These are phyloP conservation scores for Neria commutata DNA, from an alignment of 2,888 invertebrate species.

Conservation along the genomic window DNA sequence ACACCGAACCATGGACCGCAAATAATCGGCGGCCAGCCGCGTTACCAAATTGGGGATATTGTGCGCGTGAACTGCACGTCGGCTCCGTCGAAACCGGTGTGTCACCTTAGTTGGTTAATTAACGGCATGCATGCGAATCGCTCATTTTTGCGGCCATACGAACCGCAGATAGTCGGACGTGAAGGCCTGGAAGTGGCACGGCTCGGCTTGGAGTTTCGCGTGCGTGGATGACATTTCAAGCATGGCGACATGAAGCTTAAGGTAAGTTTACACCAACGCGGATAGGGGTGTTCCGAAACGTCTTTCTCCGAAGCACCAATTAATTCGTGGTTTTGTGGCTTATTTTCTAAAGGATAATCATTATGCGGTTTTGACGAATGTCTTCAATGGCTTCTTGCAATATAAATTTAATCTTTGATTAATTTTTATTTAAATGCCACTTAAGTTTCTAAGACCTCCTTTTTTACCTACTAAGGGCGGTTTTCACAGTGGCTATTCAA, in stretches of 20 bases:
- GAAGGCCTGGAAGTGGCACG: constrained; percentile 77
- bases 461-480: too few relatives aligned
- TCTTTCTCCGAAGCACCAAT: background rate
- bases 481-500: too few relatives aligned
- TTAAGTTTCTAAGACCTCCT: background rate
- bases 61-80: constrained; percentile 87
- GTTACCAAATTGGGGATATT: constrained; percentile 82
- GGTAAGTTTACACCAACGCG: constrained; percentile 57
- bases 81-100: constrained; percentile 80
- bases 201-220: constrained; percentile 80
- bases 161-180: constrained; percentile 65
- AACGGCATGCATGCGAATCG: constrained; percentile 78
- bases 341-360: too few relatives aligned
- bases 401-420: too few relatives aligned
- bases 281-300: background rate
- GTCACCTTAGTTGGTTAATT: constrained; percentile 84
- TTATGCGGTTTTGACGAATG: too few relatives aligned
- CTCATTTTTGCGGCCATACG: constrained; percentile 64
- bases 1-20: constrained; percentile 82
- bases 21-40: constrained; percentile 78
- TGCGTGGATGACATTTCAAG: constrained; percentile 80
- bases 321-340: background rate
- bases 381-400: too few relatives aligned
- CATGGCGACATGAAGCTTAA: constrained; percentile 86
- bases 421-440: too few relatives aligned